Evolutionary conservation across 2,888 invertebrate genomes (phyloP), one percentile per base, ranked within the genome.

Genomic region (Pyrochroa serraticornis): DNA sequence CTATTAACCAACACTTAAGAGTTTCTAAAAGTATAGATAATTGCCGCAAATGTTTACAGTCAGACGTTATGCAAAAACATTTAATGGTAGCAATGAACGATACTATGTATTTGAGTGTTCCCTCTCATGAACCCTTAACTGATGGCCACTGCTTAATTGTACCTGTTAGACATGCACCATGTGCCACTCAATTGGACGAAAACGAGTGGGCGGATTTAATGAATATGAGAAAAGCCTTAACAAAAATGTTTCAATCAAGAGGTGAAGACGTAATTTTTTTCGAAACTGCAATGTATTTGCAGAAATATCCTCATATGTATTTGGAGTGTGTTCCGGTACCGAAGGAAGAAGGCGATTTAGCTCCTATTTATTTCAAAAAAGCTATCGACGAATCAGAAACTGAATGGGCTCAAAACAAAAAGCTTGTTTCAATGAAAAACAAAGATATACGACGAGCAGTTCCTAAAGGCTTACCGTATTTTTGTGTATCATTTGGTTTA

Each of bases 341-440:
- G 2, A 84, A 85, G 69, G 92, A 94, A 77, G 84, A 88, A 10
- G 95, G 93, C 1, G 94, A 95, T 70, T 82, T 91, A 80, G 93
- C 95, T 2, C 93, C 97, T 0, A 95, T 98, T 72, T 98, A 96
- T 79, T 98, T 98, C 78, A 97, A 97, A 85, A 99, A 99, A 84
- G 97, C 97, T 0, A 87, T 99, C 54, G 84, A 93, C 70, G 98
- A 99, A 77, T 94, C 93, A 64, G 98, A 97, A 80, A 85, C 87
- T 10, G 97, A 97, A 79, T 99, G 97, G 97, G 86, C 93, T 3
- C 89, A 90, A 72, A 99, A 99, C 76, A 96, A 95, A 75, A 97
- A 98, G 82, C 75, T 95, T 33, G 84, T 95, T 1, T 87, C 90
- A 45, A 78, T 94, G 3, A 74, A 71, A 59, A 81, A 81, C 6